Base-by-base conservation (phyloP, 2,113 vertebrate species). In the Mixornis gularis region DNA sequence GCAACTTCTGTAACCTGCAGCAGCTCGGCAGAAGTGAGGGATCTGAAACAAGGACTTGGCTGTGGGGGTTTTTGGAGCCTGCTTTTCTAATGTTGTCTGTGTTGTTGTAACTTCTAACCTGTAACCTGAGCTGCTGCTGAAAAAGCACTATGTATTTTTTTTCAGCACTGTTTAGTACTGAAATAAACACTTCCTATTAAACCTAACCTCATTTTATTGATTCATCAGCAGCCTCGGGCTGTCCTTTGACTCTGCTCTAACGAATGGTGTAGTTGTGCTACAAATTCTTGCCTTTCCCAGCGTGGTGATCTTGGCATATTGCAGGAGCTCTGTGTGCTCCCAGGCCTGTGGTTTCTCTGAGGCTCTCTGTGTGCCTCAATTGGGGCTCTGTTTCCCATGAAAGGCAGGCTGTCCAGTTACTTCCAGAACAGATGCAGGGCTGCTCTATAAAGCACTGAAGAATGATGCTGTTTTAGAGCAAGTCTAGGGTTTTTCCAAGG, bases 351-450 rank as follows among this genome's bases (percentile, higher is more conserved):
- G 73, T 81, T 93, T 80, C 80, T 90, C 77, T 90, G 52, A 78
- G 92, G 52, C 77, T 86, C 77, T 87, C 86, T 95, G 92, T 82
- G 86, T 26, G 66, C 40, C 41, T 96, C 90, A 96, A 68, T 93
- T 0, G 49, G 81, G 89, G 89, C 94, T 96, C 86, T 95, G 95
- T 95, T 94, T 25, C 70, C 87, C 32, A 1, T 93, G 95, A 96
- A 96, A 95, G 92, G 81, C 84, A 85, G 86, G 58, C 90, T 95
- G 95, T 78, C 80, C 59, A 34, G 65, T 93, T 86, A 44, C 93
- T 95, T 94, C 89, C 89, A 95, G 80, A 95, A 72, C 80, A 90
- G 83, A 84, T 77, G 80, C 89, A 46, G 63, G 17, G 58, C 80
- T 14, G 77, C 91, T 95, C 63, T 92, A 62, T 87, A 73, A 95